Percentiles rank a stretch among this genome's conserved stretches.
phyloP scores from a whole-genome alignment of 2,888 invertebrate genomes.

The Dysmachus trigonus region DNA sequence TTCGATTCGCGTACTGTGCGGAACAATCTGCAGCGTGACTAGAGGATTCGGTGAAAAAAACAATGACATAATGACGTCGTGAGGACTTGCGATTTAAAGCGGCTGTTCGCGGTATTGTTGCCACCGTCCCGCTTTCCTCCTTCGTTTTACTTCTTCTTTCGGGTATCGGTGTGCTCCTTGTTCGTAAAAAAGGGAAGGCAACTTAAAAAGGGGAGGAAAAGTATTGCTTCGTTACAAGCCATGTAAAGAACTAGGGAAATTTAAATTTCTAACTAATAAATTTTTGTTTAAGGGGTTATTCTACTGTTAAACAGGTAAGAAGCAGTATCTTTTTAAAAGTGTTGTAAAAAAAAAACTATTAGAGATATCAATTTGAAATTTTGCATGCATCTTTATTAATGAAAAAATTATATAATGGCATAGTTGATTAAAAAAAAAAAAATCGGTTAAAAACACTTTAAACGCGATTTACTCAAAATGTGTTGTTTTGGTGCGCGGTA shows the following conservation, averaged over 20 bases:
- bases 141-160: constrained; percentile 49
- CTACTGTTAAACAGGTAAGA: too few relatives aligned
- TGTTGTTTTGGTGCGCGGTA: too few relatives aligned
- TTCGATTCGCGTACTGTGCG: constrained; percentile 2
- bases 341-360: too few relatives aligned
- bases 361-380: too few relatives aligned
- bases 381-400: too few relatives aligned
- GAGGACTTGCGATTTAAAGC: constrained; percentile 43
- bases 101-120: constrained; percentile 5
- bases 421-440: too few relatives aligned
- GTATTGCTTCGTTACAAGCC: constrained; percentile 46
- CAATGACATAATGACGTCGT: constrained; percentile 50
- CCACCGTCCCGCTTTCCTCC: constrained; percentile 37
- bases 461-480: too few relatives aligned
- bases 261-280: constrained; percentile 1
- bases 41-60: constrained; percentile 38
- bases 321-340: too few relatives aligned
- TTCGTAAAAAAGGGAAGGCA: constrained; percentile 42
- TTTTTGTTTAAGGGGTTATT: constrained; percentile 13
- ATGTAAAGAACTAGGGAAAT: background rate
- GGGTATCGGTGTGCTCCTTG: constrained; percentile 35
- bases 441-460: too few relatives aligned
- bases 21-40: constrained; percentile 38
- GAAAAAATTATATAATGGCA: too few relatives aligned
- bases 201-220: constrained; percentile 36